phyloP scores from a whole-genome alignment of 1,140 invertebrate genomes.

The Panagrolaimus sp. region DNA sequence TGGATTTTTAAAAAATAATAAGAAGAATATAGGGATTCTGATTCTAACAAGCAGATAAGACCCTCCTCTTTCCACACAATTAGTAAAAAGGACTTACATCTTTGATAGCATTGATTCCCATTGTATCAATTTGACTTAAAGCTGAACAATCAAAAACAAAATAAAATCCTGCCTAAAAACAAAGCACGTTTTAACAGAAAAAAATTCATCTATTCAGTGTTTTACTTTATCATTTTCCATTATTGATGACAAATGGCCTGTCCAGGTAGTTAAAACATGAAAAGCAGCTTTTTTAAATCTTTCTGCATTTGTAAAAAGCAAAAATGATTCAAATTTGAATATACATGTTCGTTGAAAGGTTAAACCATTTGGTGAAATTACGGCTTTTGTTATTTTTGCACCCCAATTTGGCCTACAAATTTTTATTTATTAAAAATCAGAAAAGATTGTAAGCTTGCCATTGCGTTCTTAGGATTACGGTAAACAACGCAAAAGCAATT shows the following conservation, averaged over 20 bases:
- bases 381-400: constrained; percentile 23
- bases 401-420: constrained; percentile 22
- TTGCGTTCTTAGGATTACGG: constrained; percentile 27
- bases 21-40: too few species aligned
- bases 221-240: background rate
- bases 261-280: constrained; percentile 21
- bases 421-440: too few species aligned
- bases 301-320: constrained; percentile 39
- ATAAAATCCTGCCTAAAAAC: background rate
- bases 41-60: too few species aligned
- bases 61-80: too few species aligned
- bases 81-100: background rate
- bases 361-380: background rate
- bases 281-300: constrained; percentile 30
- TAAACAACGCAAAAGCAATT: constrained; percentile 28
- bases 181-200: too few species aligned
- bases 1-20: too few species aligned
- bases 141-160: constrained; percentile 34
- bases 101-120: constrained; percentile 19
- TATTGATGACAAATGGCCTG: background rate
- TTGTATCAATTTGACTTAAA: constrained; percentile 29
- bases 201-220: too few species aligned
- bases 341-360: constrained; percentile 26
- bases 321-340: constrained; percentile 30
- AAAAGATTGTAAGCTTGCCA: constrained; percentile 10